Evolutionary conservation across 2,113 vertebrate species (phyloP), one percentile per base, ranked within the genome.

Genomic region (Chaetura pelagica): DNA sequence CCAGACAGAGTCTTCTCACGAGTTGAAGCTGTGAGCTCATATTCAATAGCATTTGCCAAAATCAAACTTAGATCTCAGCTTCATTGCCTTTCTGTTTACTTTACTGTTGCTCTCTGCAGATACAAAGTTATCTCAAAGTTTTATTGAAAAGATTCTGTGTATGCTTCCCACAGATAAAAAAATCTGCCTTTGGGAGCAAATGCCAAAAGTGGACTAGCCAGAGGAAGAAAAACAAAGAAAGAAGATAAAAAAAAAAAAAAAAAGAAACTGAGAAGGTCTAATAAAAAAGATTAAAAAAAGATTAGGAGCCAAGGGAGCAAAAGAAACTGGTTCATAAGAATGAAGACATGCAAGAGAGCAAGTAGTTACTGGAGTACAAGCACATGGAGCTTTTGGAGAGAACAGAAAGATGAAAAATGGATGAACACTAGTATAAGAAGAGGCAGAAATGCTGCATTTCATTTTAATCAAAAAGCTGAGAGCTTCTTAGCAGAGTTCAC

Each of bases 391-490:
- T 15, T 81, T 69, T 58, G 4, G 3, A 9, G 15, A 14, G 3
- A 73, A 61, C 1, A 35, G 23, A 8, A 80, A 48, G 9, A 7
- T 7, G 7, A 4, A 40, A 89, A 87, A 61, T 9, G 10, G 11
- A 52, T 59, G 54, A 84, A 48, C 87, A 62, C 13, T 32, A 38
- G 7, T 30, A 51, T 16, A 52, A 55, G 75, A 38, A 77, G 17
- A 78, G 26, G 52, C 10, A 89, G 57, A 92, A 84, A 67, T 8
- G 3, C 10, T 78, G 34, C 30, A 44, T 57, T 81, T 80, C 11
- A 32, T 84, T 87, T 92, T 87, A 73, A 72, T 73, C 13, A 84
- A 67, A 86, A 88, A 78, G 4, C 7, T 15, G 76, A 87, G 32
- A 49, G 35, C 6, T 84, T 64, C 48, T 89, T 17, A 12, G 46